These are phyloP conservation scores for Calameuta idolon DNA, from an alignment of 2,888 invertebrate genomes.

Conservation along the genomic window DNA sequence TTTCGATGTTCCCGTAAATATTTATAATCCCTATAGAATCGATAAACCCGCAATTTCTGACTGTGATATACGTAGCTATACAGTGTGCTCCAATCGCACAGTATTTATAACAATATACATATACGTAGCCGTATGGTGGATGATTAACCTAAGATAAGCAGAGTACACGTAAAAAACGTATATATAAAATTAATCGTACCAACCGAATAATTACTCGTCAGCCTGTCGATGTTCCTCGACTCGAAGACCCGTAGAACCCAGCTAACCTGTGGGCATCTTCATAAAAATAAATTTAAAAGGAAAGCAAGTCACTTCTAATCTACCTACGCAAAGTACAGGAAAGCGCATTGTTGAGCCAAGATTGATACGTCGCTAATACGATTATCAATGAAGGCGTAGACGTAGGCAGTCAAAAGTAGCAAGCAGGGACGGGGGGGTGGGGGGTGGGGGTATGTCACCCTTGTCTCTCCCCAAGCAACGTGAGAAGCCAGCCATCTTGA, in stretches of 20 bases:
- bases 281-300: not conserved
- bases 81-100: not conserved
- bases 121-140: not conserved
- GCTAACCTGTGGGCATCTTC: not conserved
- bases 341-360: conserved; percentile 30
- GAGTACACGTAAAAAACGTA: not conserved
- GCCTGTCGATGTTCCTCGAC: not conserved
- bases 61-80: not conserved
- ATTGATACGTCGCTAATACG: conserved; percentile 52
- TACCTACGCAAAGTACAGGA: not conserved
- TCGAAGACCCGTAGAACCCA: not conserved
- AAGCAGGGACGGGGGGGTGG: conserved; percentile 50
- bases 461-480: conserved; percentile 56
- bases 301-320: not conserved
- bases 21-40: not conserved
- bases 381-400: conserved; percentile 55
- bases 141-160: not conserved
- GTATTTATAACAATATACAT: not conserved
- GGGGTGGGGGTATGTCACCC: conserved; percentile 63
- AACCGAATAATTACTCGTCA: not conserved
- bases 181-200: no score
- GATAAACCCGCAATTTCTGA: not conserved
- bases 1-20: conserved; percentile 6
- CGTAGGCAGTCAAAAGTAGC: conserved; percentile 55
- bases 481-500: conserved; percentile 68